Conservation (phyloP, 2,113 vertebrate genomes). For the Cyphomyrus discorhynchus region DNA sequence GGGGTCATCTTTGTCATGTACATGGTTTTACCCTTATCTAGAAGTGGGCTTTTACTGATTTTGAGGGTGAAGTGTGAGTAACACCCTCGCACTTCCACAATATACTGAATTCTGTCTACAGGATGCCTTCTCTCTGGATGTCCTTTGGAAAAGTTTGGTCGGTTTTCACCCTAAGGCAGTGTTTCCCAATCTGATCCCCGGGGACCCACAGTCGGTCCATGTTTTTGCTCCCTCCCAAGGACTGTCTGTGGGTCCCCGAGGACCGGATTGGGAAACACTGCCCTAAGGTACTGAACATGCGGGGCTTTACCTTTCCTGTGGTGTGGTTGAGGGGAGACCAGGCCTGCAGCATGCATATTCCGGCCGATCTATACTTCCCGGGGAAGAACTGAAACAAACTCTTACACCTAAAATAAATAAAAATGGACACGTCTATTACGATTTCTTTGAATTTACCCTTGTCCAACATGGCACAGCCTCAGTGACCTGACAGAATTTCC, state of each 20-base stretch:
- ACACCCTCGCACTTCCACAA: constrained; percentile 29
- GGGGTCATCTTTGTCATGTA: constrained; percentile 21
- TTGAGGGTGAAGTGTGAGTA: neutral
- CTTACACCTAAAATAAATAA: neutral
- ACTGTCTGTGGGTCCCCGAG: neutral
- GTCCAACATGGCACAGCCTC: neutral
- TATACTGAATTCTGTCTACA: constrained; percentile 49
- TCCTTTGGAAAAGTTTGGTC: constrained; percentile 54
- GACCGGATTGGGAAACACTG: neutral
- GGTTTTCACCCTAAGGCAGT: constrained; percentile 36
- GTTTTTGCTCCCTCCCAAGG: neutral
- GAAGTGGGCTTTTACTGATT: neutral
- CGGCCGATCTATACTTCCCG: neutral
- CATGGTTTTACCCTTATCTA: neutral
- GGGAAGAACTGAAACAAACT: neutral
- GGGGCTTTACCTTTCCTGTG: neutral
- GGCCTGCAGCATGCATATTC: constrained; percentile 28
- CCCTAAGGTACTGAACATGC: constrained; percentile 3
- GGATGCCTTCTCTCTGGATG: constrained; percentile 53
- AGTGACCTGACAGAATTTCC: neutral
- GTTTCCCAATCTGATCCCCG: neutral
- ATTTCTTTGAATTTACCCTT: neutral
- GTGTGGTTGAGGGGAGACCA: neutral
- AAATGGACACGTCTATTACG: neutral
- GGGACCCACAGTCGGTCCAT: neutral